Conservation (phyloP, 2,888 invertebrate species). For the Eretmocerus hayati region DNA sequence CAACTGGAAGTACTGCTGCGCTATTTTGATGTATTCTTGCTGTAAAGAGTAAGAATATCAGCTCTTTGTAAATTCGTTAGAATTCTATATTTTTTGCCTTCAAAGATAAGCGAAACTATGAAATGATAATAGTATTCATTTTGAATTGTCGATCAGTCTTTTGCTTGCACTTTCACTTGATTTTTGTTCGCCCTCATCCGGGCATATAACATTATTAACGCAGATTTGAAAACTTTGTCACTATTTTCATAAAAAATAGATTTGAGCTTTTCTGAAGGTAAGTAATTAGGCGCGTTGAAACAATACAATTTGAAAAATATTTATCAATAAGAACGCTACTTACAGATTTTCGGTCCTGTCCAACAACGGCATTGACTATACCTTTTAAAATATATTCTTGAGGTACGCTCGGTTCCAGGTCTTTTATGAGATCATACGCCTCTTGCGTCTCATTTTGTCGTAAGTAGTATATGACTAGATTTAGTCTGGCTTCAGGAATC, state of each 20-base stretch:
- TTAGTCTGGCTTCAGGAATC: conserved; percentile 92
- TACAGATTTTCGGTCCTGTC: conserved; percentile 87
- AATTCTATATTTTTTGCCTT: not conserved
- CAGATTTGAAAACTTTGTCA: no score
- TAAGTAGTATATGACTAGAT: conserved; percentile 90
- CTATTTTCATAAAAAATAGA: no score
- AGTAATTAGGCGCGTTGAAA: not conserved
- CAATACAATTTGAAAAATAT: no score
- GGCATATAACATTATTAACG: no score
- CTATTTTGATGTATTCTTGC: conserved; percentile 90
- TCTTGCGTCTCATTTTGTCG: conserved; percentile 82
- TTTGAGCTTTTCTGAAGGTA: not conserved
- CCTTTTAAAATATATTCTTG: conserved; percentile 96
- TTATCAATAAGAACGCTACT: conserved; percentile 42
- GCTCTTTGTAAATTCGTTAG: not conserved
- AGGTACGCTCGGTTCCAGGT: conserved; percentile 86
- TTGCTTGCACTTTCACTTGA: no score
- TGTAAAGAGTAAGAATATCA: conserved; percentile 50
- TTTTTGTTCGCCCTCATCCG: no score
- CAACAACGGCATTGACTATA: conserved; percentile 88
- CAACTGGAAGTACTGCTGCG: conserved; percentile 92
- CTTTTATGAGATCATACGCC: conserved; percentile 82
- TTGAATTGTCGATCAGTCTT: no score
- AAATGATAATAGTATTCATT: no score
- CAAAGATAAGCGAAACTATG: no score